Percentiles rank a stretch among this genome's conserved stretches.
Conservation (phyloP, 2,888 invertebrate genomes). For the Amphipoea oculea region DNA sequence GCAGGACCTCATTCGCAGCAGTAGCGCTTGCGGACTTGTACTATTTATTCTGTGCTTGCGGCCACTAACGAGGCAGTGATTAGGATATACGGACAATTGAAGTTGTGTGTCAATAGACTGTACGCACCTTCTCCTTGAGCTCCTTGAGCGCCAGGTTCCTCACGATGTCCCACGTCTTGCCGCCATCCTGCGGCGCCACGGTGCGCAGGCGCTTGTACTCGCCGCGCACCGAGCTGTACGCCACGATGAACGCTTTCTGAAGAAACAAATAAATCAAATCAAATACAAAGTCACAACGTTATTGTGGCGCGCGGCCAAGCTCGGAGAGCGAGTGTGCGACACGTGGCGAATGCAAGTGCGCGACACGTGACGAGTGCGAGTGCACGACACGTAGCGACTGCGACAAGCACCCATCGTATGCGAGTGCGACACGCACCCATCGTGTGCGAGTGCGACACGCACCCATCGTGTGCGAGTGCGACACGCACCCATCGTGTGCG, state of each 20-base stretch:
- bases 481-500: no score
- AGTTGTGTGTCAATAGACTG: not conserved
- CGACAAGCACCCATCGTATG: no score
- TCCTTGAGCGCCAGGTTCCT: constrained; percentile 92
- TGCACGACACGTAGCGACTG: no score
- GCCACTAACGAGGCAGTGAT: not conserved
- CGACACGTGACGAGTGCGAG: no score
- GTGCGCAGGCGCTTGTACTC: constrained; percentile 94
- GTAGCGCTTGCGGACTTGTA: not conserved
- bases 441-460: no score
- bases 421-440: no score
- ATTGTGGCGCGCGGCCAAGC: not conserved
- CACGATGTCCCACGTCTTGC: constrained; percentile 94
- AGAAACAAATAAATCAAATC: not conserved
- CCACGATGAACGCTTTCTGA: constrained; percentile 91
- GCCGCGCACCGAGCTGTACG: constrained; percentile 92
- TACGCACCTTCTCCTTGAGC: constrained; percentile 84
- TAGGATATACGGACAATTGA: no score
- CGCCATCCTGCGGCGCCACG: constrained; percentile 88
- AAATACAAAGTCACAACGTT: not conserved
- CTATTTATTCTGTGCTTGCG: not conserved
- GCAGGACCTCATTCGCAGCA: not conserved
- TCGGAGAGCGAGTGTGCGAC: not conserved
- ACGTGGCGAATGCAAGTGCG: no score
- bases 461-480: no score